Conservation (phyloP, 2,888 invertebrate genomes). For the Mellilla xanthometata region DNA sequence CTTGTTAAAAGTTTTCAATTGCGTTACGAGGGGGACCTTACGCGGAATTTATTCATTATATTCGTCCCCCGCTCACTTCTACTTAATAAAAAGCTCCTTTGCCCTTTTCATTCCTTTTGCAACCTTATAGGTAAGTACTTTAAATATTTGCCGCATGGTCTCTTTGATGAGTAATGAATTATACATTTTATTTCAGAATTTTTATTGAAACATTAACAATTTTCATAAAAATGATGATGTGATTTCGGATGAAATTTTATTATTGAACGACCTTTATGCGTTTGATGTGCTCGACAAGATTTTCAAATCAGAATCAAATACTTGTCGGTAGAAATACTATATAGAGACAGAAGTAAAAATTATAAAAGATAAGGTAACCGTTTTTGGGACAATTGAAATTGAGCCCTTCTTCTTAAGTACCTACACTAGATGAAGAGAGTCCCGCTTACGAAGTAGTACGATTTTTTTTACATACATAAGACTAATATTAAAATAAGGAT, state of each 20-base stretch:
- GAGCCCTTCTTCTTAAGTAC: too few relatives aligned
- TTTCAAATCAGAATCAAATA: too few relatives aligned
- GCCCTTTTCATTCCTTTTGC: constrained; percentile 65
- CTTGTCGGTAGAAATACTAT: too few relatives aligned
- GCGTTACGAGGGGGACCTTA: constrained; percentile 74
- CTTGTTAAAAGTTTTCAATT: constrained; percentile 83
- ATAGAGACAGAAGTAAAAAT: too few relatives aligned
- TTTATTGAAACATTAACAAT: constrained; percentile 55
- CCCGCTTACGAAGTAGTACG: too few relatives aligned
- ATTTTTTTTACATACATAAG: too few relatives aligned
- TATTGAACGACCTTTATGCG: too few relatives aligned
- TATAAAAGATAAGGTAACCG: too few relatives aligned
- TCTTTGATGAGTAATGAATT: constrained; percentile 73
- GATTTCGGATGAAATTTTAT: constrained; percentile 30
- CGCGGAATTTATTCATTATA: constrained; percentile 81
- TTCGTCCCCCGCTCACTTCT: constrained; percentile 59
- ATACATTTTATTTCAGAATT: constrained; percentile 66
- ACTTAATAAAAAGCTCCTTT: constrained; percentile 75
- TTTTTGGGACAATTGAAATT: too few relatives aligned
- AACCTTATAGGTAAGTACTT: constrained; percentile 69
- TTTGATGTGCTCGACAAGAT: too few relatives aligned
- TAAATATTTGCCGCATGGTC: constrained; percentile 77
- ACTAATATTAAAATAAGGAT: too few relatives aligned
- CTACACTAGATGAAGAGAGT: too few relatives aligned
- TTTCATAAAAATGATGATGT: constrained; percentile 29